These are phyloP conservation scores for Microcebus lehilahytsara DNA, from an alignment of 2,113 vertebrate genomes.

Conservation along the genomic window DNA sequence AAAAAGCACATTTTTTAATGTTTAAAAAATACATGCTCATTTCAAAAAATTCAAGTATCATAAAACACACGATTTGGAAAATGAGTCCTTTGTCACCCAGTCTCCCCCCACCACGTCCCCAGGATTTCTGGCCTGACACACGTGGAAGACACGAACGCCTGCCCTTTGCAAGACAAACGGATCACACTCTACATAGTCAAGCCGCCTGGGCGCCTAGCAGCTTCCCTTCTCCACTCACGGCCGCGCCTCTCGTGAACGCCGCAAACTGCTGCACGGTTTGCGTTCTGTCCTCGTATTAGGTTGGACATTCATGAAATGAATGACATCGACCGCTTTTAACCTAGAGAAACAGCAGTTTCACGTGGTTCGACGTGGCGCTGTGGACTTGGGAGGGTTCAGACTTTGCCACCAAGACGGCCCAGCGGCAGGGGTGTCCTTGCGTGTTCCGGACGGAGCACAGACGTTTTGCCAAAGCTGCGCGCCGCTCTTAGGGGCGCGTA, in stretches of 20 bases:
- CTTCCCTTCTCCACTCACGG: not conserved
- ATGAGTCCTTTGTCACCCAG: fast-evolving
- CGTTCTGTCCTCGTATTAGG: fast-evolving
- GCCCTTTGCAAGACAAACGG: not conserved
- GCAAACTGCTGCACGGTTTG: no score
- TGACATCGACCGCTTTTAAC: fast-evolving
- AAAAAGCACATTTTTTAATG: not conserved
- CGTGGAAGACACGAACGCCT: fast-evolving
- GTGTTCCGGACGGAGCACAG: not conserved
- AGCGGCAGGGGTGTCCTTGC: not conserved
- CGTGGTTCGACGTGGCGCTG: fast-evolving
- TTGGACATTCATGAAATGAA: not conserved
- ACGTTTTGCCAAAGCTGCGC: not conserved
- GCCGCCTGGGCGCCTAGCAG: fast-evolving
- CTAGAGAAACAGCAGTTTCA: not conserved
- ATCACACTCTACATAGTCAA: fast-evolving
- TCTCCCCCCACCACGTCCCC: fast-evolving
- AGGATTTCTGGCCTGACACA: fast-evolving
- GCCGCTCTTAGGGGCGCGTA: not conserved
- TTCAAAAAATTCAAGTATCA: slow-evolving; percentile 16
- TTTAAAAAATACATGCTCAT: not conserved
- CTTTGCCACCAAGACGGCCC: not conserved
- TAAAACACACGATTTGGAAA: not conserved
- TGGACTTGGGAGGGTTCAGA: not conserved
- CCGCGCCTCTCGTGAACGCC: not conserved